Percentiles rank a stretch among this genome's conserved stretches.
These are phyloP conservation scores for Potorous gilbertii DNA, from an alignment of 2,797 vertebrate species.

Conservation along the genomic window DNA sequence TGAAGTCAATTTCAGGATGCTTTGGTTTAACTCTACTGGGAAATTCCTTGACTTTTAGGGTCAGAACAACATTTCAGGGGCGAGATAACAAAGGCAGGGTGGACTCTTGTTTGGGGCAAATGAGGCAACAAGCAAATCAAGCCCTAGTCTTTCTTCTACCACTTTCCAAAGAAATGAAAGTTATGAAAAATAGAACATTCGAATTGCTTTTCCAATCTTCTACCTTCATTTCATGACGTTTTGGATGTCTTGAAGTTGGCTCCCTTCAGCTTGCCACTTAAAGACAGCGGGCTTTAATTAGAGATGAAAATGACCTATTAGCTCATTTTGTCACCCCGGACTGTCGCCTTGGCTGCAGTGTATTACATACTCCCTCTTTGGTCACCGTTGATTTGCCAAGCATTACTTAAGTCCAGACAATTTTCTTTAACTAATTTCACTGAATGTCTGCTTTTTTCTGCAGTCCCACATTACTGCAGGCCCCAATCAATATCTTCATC, in stretches of 20 bases:
- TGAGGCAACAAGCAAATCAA: background rate
- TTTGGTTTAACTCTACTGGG: background rate
- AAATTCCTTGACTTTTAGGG: slow-evolving; percentile 10
- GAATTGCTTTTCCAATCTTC: slow-evolving; percentile 5
- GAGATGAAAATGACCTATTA: background rate
- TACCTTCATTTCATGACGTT: slow-evolving; percentile 4
- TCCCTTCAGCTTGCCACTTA: slow-evolving; percentile 20
- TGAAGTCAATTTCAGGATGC: background rate
- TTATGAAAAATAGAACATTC: slow-evolving; percentile 9
- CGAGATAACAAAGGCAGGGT: background rate
- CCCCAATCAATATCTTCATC: slow-evolving; percentile 25
- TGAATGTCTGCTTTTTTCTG: slow-evolving; percentile 21
- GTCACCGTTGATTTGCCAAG: background rate
- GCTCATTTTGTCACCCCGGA: background rate
- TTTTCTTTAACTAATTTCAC: slow-evolving; percentile 35
- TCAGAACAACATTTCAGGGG: slow-evolving; percentile 6
- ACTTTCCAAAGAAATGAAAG: slow-evolving; percentile 1
- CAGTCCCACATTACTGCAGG: slow-evolving; percentile 4
- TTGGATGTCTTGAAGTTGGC: slow-evolving; percentile 11
- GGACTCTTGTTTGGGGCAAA: background rate
- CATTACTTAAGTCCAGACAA: slow-evolving; percentile 11
- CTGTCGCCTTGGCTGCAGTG: background rate
- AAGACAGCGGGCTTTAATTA: background rate
- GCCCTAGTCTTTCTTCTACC: background rate
- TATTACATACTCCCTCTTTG: background rate